Evolutionary conservation across 92 coral and sea anemone species (phyloP).

Genomic region (Phymanthus crucifer): DNA sequence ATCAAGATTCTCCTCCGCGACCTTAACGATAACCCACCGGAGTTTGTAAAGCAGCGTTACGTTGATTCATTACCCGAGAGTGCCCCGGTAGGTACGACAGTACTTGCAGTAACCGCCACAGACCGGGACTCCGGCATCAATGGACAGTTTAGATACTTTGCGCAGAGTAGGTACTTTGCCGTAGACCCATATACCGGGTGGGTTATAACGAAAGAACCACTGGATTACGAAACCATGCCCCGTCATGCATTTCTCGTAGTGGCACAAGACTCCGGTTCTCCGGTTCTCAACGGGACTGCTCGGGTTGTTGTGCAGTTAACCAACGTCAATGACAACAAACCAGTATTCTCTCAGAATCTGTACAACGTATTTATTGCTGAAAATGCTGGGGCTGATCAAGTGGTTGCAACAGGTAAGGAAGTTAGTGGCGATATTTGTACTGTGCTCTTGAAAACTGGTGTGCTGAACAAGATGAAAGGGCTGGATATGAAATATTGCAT

Average conservation of each 20-base stretch:
- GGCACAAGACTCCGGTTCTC: slow-evolving; percentile 87
- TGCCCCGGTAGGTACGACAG: slow-evolving; percentile 90
- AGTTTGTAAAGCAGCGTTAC: slow-evolving; percentile 73
- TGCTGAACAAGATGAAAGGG: no score
- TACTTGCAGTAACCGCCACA: slow-evolving; percentile 78
- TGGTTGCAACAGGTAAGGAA: slow-evolving; percentile 85
- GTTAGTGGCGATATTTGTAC: neutral
- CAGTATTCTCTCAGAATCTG: slow-evolving; percentile 72
- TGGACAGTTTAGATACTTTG: slow-evolving; percentile 75
- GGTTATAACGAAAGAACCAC: slow-evolving; percentile 59
- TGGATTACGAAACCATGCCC: slow-evolving; percentile 76
- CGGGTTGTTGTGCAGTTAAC: slow-evolving; percentile 71
- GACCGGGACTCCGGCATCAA: slow-evolving; percentile 92
- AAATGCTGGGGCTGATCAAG: slow-evolving; percentile 76
- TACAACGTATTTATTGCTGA: slow-evolving; percentile 74
- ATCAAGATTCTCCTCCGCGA: slow-evolving; percentile 75
- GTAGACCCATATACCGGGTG: slow-evolving; percentile 89
- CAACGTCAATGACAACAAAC: slow-evolving; percentile 91
- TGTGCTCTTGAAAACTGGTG: no score
- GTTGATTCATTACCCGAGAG: slow-evolving; percentile 87
- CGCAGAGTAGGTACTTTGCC: slow-evolving; percentile 58
- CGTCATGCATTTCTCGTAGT: slow-evolving; percentile 69
- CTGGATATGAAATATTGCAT: no score
- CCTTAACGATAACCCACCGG: slow-evolving; percentile 87
- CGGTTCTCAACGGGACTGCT: slow-evolving; percentile 75